Percentiles rank a stretch among this genome's conserved stretches.
Conservation (phyloP, 1,140 invertebrate genomes). For the Drosophila aff. region DNA sequence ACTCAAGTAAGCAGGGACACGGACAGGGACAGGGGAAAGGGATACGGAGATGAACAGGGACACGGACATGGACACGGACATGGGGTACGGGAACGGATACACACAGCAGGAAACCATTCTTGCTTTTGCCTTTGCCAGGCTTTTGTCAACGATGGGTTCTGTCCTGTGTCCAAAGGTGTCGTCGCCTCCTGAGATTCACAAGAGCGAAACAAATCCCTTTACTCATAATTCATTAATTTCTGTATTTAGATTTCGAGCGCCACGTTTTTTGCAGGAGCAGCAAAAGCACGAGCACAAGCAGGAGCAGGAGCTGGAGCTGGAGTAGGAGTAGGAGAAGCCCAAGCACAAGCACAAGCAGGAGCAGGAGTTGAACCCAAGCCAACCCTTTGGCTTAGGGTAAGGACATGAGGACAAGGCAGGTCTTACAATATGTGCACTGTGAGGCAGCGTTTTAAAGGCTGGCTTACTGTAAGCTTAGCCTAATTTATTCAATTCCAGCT, state of each 20-base stretch:
- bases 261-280: conserved; percentile 23
- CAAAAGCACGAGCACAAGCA: not conserved
- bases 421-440: not conserved
- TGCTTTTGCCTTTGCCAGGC: conserved; percentile 4
- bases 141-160: conserved; percentile 13
- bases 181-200: conserved; percentile 58
- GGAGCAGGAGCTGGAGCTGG: not conserved
- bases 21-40: not conserved
- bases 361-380: not conserved
- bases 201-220: conserved; percentile 73
- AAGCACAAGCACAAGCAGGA: not conserved
- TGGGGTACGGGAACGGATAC: not conserved
- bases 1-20: conserved; percentile 60
- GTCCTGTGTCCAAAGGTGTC: conserved; percentile 35
- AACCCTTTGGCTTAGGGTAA: conserved; percentile 7
- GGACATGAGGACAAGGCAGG: not conserved
- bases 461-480: conserved; percentile 6
- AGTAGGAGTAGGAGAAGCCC: not conserved
- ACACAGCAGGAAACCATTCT: conserved; percentile 21
- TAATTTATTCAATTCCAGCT: conserved; percentile 16
- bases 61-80: not conserved
- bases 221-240: conserved; percentile 81
- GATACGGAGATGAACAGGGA: conserved; percentile 9
- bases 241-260: conserved; percentile 72
- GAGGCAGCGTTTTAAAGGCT: conserved; percentile 5